phyloP scores from a whole-genome alignment of 2,888 invertebrate genomes.

The Nomada fabriciana region DNA sequence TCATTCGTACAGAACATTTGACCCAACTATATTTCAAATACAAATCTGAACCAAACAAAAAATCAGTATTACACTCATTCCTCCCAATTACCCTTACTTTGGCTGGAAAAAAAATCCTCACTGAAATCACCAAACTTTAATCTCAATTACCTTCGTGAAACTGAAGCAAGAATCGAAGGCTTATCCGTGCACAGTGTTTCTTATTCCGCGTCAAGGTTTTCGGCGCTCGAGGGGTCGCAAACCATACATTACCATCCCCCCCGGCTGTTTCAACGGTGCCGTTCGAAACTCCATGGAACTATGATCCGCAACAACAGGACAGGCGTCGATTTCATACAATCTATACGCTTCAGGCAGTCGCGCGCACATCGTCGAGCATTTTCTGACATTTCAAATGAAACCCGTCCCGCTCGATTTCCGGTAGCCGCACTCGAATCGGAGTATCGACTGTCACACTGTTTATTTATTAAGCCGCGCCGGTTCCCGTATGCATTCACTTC shows the following conservation, averaged over 20 bases:
- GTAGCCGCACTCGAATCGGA: conserved; percentile 55
- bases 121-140: neutral
- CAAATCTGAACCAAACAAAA: neutral
- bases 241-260: conserved; percentile 44
- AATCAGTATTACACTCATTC: neutral
- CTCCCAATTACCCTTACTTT: neutral
- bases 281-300: conserved; percentile 21
- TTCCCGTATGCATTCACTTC: conserved; percentile 6
- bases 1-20: too few relatives aligned
- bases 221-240: conserved; percentile 8
- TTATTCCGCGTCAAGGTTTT: conserved; percentile 25
- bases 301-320: conserved; percentile 9
- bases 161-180: neutral
- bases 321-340: conserved; percentile 48
- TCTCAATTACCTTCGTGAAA: neutral
- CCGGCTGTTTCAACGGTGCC: conserved; percentile 6
- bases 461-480: conserved; percentile 56
- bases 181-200: conserved; percentile 24
- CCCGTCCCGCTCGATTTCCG: conserved; percentile 63
- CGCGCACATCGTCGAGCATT: conserved; percentile 17
- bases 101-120: neutral
- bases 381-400: conserved; percentile 65
- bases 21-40: neutral
- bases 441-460: conserved; percentile 60
- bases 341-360: conserved; percentile 16